Base-by-base conservation (phyloP, 2,113 vertebrate genomes). In the Indri indri region DNA sequence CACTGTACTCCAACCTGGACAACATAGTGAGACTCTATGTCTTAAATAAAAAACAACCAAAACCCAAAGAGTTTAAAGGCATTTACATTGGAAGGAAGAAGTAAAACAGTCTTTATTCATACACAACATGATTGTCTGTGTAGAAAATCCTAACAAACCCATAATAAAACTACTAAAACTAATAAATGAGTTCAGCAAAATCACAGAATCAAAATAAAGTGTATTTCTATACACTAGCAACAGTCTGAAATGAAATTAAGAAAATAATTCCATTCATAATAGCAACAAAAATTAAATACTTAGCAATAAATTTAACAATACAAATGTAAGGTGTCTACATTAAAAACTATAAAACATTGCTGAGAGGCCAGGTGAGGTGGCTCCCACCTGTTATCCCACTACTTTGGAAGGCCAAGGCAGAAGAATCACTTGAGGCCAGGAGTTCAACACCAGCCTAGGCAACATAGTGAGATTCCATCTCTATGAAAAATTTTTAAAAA, bases 311-410 rank as follows among this genome's bases (percentile, higher is more conserved):
- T 90, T 85, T 77, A 68, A 90, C 40, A 57, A 76, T 65, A 83
- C 40, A 89, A 89, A 63, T 40, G 10, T 90, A 90, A 50, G 27
- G 79, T 59, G 54, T 74, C 70, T 50, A 90, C 23, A 76, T 30
- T 66, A 17, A 90, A 90, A 74, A 90, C n/a, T 65, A 76, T 83
- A 89, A 89, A 89, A 83, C 6, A 83, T 76, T 74, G 73, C 83
- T 70, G 37, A 95, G 70, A 90, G 45, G 45, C 42, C 14, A 32
- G 45, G 73, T 7, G 7, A 8, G 4, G 8, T 37, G 66, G 66
- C 66, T 70, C n/a, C 37, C 16, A n/a, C n/a, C 66, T 70, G n/a
- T 70, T 37, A 70, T 68, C 66, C 50, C 50, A 42, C 11, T 50
- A 50, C 13, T 50, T 50, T 50, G 50, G 50, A 50, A 50, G 50